Evolutionary conservation across 2,113 vertebrate genomes (phyloP), one percentile per base, ranked within the genome.

Genomic region (Sorex fumeus): DNA sequence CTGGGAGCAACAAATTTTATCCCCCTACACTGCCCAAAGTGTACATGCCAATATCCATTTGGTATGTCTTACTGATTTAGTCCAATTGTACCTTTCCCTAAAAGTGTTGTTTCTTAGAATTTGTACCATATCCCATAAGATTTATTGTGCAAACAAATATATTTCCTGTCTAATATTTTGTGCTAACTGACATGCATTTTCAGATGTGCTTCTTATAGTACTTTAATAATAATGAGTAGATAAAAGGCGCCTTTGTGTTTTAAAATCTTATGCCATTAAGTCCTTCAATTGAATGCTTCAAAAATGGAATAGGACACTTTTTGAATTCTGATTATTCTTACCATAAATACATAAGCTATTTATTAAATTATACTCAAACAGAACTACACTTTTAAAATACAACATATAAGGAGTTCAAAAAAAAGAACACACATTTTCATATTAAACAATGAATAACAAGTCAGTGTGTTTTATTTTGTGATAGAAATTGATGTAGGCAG

Each of bases 281-380:
- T 16, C 34, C 83, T 21, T 88, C 69, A 50, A 34, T 72, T 91
- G 34, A 67, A 9, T 69, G 30, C 50, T 87, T 21, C 64, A 70
- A 62, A 34, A 94, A 66, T 21, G 12, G 6, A 92, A 72, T 43
- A 12, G 34, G 62, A 81, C 15, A 66, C 8, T 81, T 84, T 53
- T 88, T n/a, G 84, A 91, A 93, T 90, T 94, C 80, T 91, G 43
- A 88, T 85, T 80, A 92, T 82, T 94, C 66, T 79, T 76, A 64
- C 7, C 45, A 6, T 32, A 81, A 91, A 62, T 60, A 69, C 4
- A 2, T 32, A 84, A 92, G 60, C 72, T 75, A 62, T 75, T 77
- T 88, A 92, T 84, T 92, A 91, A 90, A 93, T 84, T 36, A 78
- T 30, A 10, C 21, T 69, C n/a, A 77, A 11, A 47, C 45, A 47